Conservation (phyloP, 2,113 vertebrate species). For the Balaenoptera acutorostrata region DNA sequence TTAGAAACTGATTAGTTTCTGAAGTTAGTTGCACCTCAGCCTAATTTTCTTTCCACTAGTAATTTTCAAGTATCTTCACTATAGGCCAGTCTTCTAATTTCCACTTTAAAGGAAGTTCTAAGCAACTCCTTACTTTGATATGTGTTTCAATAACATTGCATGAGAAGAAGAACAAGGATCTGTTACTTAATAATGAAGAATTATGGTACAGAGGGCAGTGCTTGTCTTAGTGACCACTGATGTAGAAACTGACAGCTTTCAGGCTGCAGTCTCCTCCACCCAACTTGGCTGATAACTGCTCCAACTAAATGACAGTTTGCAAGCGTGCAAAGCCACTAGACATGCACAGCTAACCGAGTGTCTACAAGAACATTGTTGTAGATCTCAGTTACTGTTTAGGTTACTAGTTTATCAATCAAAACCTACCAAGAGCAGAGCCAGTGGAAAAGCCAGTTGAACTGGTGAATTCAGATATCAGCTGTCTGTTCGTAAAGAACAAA, state of each 20-base stretch:
- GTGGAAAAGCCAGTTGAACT: neutral
- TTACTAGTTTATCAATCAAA: constrained; percentile 66
- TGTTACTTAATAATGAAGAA: constrained; percentile 52
- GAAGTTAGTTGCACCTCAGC: constrained; percentile 51
- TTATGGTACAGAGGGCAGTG: constrained; percentile 21
- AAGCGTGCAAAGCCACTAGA: constrained; percentile 59
- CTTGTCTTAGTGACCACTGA: constrained; percentile 51
- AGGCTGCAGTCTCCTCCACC: neutral
- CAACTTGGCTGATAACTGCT: constrained; percentile 51
- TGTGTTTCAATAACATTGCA: constrained; percentile 24
- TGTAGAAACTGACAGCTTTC: constrained; percentile 69
- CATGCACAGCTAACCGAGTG: constrained; percentile 41
- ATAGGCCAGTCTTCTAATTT: constrained; percentile 44
- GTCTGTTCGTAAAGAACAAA: neutral
- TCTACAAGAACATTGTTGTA: constrained; percentile 8
- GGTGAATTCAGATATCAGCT: neutral
- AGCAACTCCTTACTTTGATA: constrained; percentile 40
- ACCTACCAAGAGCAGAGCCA: neutral
- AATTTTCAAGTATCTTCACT: constrained; percentile 54
- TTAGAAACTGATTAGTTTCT: constrained; percentile 54
- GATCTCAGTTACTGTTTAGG: constrained; percentile 60
- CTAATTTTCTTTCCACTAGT: constrained; percentile 60
- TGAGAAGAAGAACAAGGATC: constrained; percentile 4
- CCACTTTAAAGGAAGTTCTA: constrained; percentile 41
- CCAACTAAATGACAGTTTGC: constrained; percentile 63